Conservation (phyloP, 2,797 vertebrate genomes). For the Buceros bicornis region DNA sequence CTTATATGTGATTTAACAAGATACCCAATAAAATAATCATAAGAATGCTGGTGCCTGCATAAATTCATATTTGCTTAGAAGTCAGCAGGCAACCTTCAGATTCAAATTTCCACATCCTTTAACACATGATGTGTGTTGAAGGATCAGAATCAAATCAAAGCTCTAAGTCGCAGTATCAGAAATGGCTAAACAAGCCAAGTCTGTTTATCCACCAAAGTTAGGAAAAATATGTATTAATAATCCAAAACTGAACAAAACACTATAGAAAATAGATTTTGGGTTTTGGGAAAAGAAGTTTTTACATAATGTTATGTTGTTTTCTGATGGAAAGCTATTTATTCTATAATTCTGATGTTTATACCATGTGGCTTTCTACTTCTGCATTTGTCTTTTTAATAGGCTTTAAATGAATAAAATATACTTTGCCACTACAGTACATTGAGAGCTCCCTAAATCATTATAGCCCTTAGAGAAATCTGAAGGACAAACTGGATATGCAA, state of each 20-base stretch:
- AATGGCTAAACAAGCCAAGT: slow-evolving; percentile 57
- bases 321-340: slow-evolving; percentile 7
- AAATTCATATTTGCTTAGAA: slow-evolving; percentile 76
- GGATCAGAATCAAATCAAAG: slow-evolving; percentile 83
- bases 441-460: slow-evolving; percentile 10
- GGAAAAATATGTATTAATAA: slow-evolving; percentile 55
- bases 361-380: not conserved
- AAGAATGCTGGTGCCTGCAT: slow-evolving; percentile 53
- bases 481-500: not conserved
- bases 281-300: not conserved
- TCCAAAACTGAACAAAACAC: slow-evolving; percentile 40
- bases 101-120: slow-evolving; percentile 72
- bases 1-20: slow-evolving; percentile 43
- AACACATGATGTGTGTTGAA: slow-evolving; percentile 49
- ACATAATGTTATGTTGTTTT: not conserved
- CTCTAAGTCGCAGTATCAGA: slow-evolving; percentile 68
- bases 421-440: not conserved
- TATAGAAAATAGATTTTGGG: slow-evolving; percentile 3
- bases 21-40: slow-evolving; percentile 59
- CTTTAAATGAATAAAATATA: slow-evolving; percentile 45
- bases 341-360: slow-evolving; percentile 5
- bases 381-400: slow-evolving; percentile 30
- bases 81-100: slow-evolving; percentile 67
- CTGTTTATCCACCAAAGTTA: slow-evolving; percentile 69
- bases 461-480: not conserved